A percentile compares a stretch with the other conserved stretches of the same genome.
Evolutionary conservation across 2,888 invertebrate species (phyloP).

Genomic region (Lysandra coridon): DNA sequence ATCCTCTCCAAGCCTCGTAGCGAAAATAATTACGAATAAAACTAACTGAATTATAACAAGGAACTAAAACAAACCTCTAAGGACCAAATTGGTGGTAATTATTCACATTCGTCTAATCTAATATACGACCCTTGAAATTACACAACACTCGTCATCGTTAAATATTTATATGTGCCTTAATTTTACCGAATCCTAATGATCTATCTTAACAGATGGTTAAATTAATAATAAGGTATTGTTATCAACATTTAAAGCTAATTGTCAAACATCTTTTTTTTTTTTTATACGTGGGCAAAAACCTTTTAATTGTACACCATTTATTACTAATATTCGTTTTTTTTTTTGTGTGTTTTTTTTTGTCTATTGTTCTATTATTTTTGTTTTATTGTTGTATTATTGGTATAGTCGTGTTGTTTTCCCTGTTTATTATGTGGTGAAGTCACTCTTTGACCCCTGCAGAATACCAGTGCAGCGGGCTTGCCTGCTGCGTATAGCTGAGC

Average conservation of each 20-base stretch:
- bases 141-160: neutral
- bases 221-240: neutral
- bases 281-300: too few relatives aligned
- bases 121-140: neutral
- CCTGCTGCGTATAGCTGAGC: too few relatives aligned
- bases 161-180: neutral
- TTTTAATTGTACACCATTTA: too few relatives aligned
- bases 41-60: neutral
- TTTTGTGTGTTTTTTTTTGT: too few relatives aligned
- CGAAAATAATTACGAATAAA: neutral
- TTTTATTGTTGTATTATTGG: too few relatives aligned
- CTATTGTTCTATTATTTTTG: too few relatives aligned
- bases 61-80: neutral
- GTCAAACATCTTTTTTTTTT: too few relatives aligned
- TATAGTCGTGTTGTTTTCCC: too few relatives aligned
- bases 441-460: too few relatives aligned
- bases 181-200: neutral
- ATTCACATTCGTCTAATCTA: constrained; percentile 15
- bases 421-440: too few relatives aligned
- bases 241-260: neutral
- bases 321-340: too few relatives aligned
- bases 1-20: neutral
- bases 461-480: too few relatives aligned
- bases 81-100: neutral
- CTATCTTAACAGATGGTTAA: neutral